phyloP scores from a whole-genome alignment of 30 jellyfish, hydroid and myxozoan genomes.

The Hydractinia symbiolongicarpus region DNA sequence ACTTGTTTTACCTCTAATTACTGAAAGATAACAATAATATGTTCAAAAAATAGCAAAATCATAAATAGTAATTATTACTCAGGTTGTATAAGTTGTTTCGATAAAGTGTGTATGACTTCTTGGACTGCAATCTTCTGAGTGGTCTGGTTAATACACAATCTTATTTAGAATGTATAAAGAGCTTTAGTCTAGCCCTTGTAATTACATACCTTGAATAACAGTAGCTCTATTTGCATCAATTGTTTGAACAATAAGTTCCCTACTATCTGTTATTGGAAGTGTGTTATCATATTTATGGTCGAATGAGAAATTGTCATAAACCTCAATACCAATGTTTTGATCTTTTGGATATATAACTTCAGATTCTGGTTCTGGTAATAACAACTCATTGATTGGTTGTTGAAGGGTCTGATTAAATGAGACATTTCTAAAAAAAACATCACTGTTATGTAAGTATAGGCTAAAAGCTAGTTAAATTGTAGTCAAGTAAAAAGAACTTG shows the following conservation, averaged over 20 bases:
- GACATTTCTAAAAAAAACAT: neutral
- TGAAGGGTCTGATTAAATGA: neutral
- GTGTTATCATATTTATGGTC: conserved; percentile 66
- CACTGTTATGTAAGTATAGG: neutral
- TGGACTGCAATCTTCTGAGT: too few relatives aligned
- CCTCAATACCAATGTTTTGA: conserved; percentile 62
- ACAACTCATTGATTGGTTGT: conserved; percentile 22
- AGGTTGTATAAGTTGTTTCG: too few relatives aligned
- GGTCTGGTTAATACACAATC: too few relatives aligned
- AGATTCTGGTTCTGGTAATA: conserved; percentile 37
- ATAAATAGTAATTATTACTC: too few relatives aligned
- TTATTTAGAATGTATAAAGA: too few relatives aligned
- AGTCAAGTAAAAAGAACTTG: too few relatives aligned
- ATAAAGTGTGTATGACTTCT: too few relatives aligned
- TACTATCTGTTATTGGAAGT: conserved; percentile 76
- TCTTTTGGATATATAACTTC: conserved; percentile 31
- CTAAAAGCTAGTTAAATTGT: too few relatives aligned
- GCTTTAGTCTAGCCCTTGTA: too few relatives aligned
- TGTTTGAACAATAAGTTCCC: conserved; percentile 68
- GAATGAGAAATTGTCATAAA: conserved; percentile 76
- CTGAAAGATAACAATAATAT: too few relatives aligned
- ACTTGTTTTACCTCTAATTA: too few relatives aligned
- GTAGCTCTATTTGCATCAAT: conserved; percentile 88
- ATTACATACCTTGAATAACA: conserved; percentile 65
- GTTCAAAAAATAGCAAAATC: too few relatives aligned